These are phyloP conservation scores for Sitta europaea DNA, from an alignment of 2,113 vertebrate genomes.

Conservation along the genomic window DNA sequence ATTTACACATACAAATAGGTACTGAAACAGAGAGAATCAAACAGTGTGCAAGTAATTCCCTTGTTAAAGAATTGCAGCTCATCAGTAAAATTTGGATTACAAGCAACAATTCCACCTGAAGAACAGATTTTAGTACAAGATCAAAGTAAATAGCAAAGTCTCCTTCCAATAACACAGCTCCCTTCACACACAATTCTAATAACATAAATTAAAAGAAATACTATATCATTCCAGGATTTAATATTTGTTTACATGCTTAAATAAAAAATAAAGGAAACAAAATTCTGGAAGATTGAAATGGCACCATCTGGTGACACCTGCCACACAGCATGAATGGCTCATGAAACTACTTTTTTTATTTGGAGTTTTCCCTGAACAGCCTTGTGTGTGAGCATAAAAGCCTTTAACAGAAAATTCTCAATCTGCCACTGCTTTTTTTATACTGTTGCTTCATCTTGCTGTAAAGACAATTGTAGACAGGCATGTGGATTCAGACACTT, in stretches of 20 bases:
- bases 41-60: background rate
- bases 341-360: background rate
- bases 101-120: background rate
- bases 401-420: background rate
- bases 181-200: background rate
- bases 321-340: background rate
- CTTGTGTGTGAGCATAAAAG: background rate
- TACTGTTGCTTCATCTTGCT: background rate
- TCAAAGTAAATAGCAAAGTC: background rate
- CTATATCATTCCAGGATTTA: background rate
- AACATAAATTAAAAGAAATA: rapidly evolving
- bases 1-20: background rate
- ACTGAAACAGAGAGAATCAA: background rate
- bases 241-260: background rate
- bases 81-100: background rate
- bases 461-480: conserved; percentile 6
- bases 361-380: background rate
- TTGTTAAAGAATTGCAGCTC: background rate
- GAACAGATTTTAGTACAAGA: background rate
- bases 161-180: background rate
- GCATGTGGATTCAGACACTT: conserved; percentile 11
- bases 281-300: background rate
- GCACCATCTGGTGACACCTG: conserved; percentile 39
- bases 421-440: background rate
- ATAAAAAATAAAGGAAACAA: background rate